Percentiles rank a stretch among this genome's conserved stretches.
phyloP scores from a whole-genome alignment of 2,797 vertebrate species.

The Cryptoprocta ferox region DNA sequence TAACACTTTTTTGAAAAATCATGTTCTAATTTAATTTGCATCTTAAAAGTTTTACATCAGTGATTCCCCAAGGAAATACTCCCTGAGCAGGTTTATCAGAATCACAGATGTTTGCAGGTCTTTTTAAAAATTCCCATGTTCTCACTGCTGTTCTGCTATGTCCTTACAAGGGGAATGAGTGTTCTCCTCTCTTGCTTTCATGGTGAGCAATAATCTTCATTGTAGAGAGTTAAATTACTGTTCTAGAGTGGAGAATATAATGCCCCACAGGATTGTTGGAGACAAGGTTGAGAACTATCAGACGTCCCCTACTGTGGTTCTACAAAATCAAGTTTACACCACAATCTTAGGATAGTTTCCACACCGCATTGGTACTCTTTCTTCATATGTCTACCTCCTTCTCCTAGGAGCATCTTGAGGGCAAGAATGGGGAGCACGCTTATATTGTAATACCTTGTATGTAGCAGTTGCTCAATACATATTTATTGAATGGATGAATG shows the following conservation, averaged over 20 bases:
- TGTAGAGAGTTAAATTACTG: neutral
- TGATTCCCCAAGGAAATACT: neutral
- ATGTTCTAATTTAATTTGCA: neutral
- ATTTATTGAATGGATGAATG: neutral
- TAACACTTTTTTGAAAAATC: neutral
- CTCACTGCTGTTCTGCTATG: neutral
- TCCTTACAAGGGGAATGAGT: neutral
- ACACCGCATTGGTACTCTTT: neutral
- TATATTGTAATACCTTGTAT: neutral
- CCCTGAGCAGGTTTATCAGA: neutral
- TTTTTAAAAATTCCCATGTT: neutral
- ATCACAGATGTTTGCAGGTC: neutral
- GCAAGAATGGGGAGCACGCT: neutral
- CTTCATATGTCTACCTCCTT: neutral
- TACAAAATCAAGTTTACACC: neutral
- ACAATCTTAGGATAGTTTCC: accelerated
- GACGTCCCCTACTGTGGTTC: neutral
- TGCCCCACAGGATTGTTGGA: neutral
- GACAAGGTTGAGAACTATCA: neutral
- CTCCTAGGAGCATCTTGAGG: neutral
- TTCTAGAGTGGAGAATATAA: neutral
- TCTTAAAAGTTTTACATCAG: conserved; percentile 13
- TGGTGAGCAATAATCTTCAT: neutral
- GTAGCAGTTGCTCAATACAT: neutral
- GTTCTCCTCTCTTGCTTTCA: neutral